phyloP scores from a whole-genome alignment of 2,888 invertebrate genomes.

The Rapana venosa region DNA sequence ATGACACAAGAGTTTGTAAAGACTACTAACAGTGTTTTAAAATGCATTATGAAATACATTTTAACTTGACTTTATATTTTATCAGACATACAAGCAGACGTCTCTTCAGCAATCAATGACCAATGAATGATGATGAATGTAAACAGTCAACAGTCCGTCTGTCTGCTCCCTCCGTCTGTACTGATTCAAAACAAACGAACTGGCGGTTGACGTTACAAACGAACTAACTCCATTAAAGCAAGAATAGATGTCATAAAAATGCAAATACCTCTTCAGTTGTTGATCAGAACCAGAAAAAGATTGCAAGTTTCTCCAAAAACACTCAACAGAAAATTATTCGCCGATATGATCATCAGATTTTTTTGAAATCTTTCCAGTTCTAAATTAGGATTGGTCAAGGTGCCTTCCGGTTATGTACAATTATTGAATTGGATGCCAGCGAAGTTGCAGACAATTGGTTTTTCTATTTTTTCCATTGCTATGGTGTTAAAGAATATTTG shows the following conservation, averaged over 20 bases:
- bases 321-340: slow-evolving; percentile 36
- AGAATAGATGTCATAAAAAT: not conserved
- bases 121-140: not conserved
- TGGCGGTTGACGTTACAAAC: not conserved
- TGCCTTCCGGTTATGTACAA: slow-evolving; percentile 32
- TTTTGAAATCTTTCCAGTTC: slow-evolving; percentile 48
- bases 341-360: slow-evolving; percentile 43
- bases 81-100: not conserved
- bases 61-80: too few relatives aligned
- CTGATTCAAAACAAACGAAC: not conserved
- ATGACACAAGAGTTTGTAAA: too few relatives aligned
- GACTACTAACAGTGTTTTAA: too few relatives aligned
- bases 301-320: not conserved
- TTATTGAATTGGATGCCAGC: not conserved
- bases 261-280: not conserved
- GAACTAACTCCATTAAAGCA: not conserved
- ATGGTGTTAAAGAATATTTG: not conserved
- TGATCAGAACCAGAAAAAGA: not conserved
- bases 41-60: too few relatives aligned
- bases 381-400: slow-evolving; percentile 47
- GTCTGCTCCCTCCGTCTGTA: not conserved
- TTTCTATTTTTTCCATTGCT: not conserved
- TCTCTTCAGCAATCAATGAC: not conserved
- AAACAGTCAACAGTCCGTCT: not conserved
- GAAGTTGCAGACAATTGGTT: not conserved